These are phyloP conservation scores for Oncopodura yosiiana DNA, from an alignment of 1,140 invertebrate species.

Conservation along the genomic window DNA sequence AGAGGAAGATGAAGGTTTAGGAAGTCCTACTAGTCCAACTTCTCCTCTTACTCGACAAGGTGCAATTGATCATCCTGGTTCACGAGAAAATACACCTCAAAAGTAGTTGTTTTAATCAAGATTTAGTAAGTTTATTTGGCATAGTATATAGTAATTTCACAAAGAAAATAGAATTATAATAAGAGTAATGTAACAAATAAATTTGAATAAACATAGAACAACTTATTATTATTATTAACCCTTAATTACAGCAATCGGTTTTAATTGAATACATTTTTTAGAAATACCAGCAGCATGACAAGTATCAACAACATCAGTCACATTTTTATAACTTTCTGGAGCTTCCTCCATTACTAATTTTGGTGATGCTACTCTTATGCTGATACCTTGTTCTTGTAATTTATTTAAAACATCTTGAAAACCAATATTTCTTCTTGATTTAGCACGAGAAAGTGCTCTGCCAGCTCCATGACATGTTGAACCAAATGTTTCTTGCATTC, in stretches of 20 bases:
- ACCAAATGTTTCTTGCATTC: conserved; percentile 97
- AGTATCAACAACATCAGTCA: conserved; percentile 97
- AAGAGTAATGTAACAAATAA: no score
- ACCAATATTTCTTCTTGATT: conserved; percentile 90
- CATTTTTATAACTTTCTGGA: conserved; percentile 99
- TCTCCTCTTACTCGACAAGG: conserved; percentile 14
- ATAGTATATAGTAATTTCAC: no score
- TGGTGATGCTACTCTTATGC: conserved; percentile 95
- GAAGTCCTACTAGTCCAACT: background rate
- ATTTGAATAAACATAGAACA: no score
- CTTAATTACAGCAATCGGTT: conserved; percentile 98
- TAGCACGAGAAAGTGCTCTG: conserved; percentile 88
- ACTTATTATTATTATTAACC: no score
- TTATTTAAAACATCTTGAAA: conserved; percentile 82
- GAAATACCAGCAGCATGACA: conserved; percentile 96
- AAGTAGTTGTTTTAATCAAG: background rate
- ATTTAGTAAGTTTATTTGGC: no score
- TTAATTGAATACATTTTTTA: conserved; percentile 92
- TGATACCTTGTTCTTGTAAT: conserved; percentile 82
- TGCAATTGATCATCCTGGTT: conserved; percentile 13
- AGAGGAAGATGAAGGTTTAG: no score
- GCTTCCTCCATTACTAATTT: conserved; percentile 99
- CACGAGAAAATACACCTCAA: conserved; percentile 22
- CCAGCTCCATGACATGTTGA: conserved; percentile 99
- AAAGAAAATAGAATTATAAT: no score